These are phyloP conservation scores for Anoplopoma fimbria DNA, from an alignment of 2,113 vertebrate genomes.

Conservation along the genomic window DNA sequence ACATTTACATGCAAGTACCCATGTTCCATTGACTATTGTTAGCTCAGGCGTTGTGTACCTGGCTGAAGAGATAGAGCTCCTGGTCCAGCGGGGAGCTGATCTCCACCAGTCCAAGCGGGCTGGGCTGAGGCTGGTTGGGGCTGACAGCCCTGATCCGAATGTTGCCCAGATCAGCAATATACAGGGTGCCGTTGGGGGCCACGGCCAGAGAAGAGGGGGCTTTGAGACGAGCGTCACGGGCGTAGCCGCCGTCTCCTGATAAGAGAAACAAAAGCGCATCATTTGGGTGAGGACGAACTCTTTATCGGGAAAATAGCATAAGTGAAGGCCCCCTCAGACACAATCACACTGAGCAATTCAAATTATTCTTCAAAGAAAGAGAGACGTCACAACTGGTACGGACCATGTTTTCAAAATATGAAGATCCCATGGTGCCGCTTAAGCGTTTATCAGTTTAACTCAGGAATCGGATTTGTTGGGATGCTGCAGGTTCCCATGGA, in stretches of 20 bases:
- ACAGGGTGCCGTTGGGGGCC: constrained; percentile 93
- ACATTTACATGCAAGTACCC: not conserved
- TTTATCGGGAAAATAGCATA: constrained; percentile 31
- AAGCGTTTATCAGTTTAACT: constrained; percentile 65
- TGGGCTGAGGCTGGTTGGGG: constrained; percentile 90
- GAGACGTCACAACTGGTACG: constrained; percentile 16
- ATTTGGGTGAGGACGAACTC: constrained; percentile 20
- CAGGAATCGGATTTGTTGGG: constrained; percentile 63
- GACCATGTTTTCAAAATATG: constrained; percentile 43
- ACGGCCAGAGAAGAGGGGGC: constrained; percentile 94
- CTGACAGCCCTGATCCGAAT: constrained; percentile 93
- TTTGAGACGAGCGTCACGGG: constrained; percentile 95
- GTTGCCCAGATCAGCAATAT: constrained; percentile 95
- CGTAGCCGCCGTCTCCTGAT: constrained; percentile 94
- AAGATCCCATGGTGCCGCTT: constrained; percentile 45
- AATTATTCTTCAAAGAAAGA: constrained; percentile 22
- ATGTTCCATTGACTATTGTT: not conserved
- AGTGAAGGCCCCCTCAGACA: constrained; percentile 5
- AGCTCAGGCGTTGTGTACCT: constrained; percentile 59
- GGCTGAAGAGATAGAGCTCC: constrained; percentile 95
- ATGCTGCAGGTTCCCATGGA: constrained; percentile 46
- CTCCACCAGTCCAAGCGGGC: constrained; percentile 88
- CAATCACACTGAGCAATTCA: constrained; percentile 24
- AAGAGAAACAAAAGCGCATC: constrained; percentile 15
- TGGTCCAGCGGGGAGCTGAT: constrained; percentile 94